A percentile compares a stretch with the other conserved stretches of the same genome.
Evolutionary conservation across 2,797 vertebrate genomes (phyloP).

Genomic region (Ctenosaura bakeri): DNA sequence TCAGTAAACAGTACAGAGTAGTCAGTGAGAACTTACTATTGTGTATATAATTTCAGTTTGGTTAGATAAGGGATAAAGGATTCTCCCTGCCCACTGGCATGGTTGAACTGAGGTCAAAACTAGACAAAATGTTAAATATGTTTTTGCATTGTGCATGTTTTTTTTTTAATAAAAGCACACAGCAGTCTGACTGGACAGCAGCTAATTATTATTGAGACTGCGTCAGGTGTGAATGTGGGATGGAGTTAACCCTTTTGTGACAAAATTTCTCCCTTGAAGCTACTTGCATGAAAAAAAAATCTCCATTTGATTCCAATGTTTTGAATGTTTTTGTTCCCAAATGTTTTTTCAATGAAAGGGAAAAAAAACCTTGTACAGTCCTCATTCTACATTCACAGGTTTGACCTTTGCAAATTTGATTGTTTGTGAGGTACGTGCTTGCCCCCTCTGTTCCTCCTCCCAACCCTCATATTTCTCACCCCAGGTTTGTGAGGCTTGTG

Average conservation of each 20-base stretch:
- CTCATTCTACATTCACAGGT: too few relatives aligned
- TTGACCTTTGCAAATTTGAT: too few relatives aligned
- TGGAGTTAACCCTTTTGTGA: not conserved
- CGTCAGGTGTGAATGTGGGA: not conserved
- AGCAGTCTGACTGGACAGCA: not conserved
- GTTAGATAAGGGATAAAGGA: not conserved
- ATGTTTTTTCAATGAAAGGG: not conserved
- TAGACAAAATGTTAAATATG: not conserved
- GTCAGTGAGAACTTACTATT: not conserved
- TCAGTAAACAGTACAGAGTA: not conserved
- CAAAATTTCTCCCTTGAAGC: not conserved
- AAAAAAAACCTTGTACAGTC: not conserved
- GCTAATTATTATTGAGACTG: not conserved
- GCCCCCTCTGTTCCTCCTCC: too few relatives aligned
- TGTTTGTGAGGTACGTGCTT: too few relatives aligned
- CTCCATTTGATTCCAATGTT: not conserved
- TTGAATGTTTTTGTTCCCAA: not conserved
- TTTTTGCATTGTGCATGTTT: not conserved
- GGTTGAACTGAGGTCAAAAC: conserved; percentile 6
- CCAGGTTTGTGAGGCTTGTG: too few relatives aligned
- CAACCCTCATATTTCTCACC: too few relatives aligned
- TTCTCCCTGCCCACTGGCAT: not conserved
- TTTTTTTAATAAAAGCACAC: not conserved
- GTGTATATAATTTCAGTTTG: conserved; percentile 28
- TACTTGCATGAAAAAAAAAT: not conserved